Percentiles rank a stretch among this genome's conserved stretches.
phyloP scores from a whole-genome alignment of 2,888 invertebrate genomes.

The Lasioglossum calceatum region DNA sequence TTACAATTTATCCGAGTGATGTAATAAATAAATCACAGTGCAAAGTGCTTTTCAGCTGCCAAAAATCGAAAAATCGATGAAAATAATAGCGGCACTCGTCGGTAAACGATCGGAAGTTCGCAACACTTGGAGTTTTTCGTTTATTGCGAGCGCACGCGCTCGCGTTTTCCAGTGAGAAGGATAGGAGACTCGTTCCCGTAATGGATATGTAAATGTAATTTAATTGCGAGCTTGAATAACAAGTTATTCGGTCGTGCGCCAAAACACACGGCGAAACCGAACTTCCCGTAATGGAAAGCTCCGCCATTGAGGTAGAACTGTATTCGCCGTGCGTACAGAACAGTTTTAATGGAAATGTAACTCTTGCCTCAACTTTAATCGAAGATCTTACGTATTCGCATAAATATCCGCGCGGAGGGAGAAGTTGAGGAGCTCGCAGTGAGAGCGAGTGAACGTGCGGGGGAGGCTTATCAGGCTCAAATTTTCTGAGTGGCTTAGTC shows the following conservation, averaged over 20 bases:
- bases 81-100: neutral
- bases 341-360: conserved; percentile 48
- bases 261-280: conserved; percentile 48
- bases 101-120: neutral
- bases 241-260: conserved; percentile 60
- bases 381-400: conserved; percentile 51
- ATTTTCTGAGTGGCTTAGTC: conserved; percentile 42
- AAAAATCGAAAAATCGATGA: neutral
- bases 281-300: conserved; percentile 61
- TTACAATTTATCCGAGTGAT: neutral
- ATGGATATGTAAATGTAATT: conserved; percentile 71
- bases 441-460: neutral
- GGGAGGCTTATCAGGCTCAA: conserved; percentile 21
- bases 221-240: conserved; percentile 71
- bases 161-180: neutral
- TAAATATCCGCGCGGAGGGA: conserved; percentile 36
- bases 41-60: too few relatives aligned
- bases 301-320: conserved; percentile 49
- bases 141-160: neutral
- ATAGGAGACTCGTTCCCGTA: conserved; percentile 10
- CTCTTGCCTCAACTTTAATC: conserved; percentile 54
- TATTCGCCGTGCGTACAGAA: conserved; percentile 29
- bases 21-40: too few relatives aligned
- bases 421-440: neutral
- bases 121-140: neutral